These are phyloP conservation scores for Thaleichthys pacificus DNA, from an alignment of 2,797 vertebrate species.

Conservation along the genomic window DNA sequence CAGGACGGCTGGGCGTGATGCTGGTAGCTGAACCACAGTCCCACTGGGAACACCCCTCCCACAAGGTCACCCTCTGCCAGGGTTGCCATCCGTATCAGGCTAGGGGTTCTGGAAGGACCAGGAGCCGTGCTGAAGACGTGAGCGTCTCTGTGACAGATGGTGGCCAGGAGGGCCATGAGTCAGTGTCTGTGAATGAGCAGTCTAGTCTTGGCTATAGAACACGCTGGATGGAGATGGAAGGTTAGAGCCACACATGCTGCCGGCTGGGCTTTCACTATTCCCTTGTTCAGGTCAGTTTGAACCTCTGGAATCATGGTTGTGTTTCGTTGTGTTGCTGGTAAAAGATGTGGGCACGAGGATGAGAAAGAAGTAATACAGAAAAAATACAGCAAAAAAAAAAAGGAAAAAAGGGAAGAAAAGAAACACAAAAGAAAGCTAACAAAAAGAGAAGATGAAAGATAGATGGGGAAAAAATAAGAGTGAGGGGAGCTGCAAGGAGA, in stretches of 20 bases:
- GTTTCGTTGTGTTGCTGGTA: background rate
- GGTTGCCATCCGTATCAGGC: slow-evolving; percentile 51
- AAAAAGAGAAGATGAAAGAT: slow-evolving; percentile 40
- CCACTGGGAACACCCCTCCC: slow-evolving; percentile 40
- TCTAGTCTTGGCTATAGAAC: background rate
- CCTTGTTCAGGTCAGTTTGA: background rate
- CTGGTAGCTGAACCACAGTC: slow-evolving; percentile 18
- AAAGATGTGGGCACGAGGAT: background rate
- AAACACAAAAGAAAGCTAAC: slow-evolving; percentile 15
- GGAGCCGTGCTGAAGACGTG: slow-evolving; percentile 63
- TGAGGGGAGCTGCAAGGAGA: slow-evolving; percentile 23
- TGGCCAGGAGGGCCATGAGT: slow-evolving; percentile 49
- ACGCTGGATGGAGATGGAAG: background rate
- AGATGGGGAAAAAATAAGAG: slow-evolving; percentile 10
- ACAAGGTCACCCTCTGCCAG: slow-evolving; percentile 62
- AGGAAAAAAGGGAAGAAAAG: slow-evolving; percentile 4
- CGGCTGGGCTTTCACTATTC: background rate
- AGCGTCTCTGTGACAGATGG: slow-evolving; percentile 70
- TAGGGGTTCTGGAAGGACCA: slow-evolving; percentile 52
- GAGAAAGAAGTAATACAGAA: background rate
- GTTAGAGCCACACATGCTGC: background rate
- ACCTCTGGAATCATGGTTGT: background rate
- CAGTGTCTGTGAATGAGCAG: slow-evolving; percentile 26
- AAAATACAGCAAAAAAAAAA: background rate
- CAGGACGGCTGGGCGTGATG: background rate